These are phyloP conservation scores for Haliclystus octoradiatus DNA, from an alignment of 30 jellyfish, hydroid and myxozoan genomes.

Conservation along the genomic window DNA sequence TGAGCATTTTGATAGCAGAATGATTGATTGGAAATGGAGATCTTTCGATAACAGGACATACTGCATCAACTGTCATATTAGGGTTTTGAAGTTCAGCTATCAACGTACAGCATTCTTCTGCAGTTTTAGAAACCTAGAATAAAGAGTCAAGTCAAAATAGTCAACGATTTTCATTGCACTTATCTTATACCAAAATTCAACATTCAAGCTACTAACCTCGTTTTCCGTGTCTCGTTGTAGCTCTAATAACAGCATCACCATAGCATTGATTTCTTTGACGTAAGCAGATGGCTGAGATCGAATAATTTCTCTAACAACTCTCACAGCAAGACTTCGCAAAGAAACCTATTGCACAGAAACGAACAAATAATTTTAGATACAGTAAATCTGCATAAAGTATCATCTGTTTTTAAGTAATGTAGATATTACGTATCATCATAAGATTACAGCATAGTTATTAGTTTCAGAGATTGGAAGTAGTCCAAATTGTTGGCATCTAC, in stretches of 20 bases:
- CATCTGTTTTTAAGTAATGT: too few relatives aligned
- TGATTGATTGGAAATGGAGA: conserved; percentile 55
- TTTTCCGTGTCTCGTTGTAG: conserved; percentile 62
- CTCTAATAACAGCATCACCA: conserved; percentile 40
- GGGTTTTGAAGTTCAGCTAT: conserved; percentile 43
- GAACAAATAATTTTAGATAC: too few relatives aligned
- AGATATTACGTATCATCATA: too few relatives aligned
- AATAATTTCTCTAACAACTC: conserved; percentile 72
- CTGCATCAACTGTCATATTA: conserved; percentile 15
- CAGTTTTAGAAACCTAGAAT: conserved; percentile 77
- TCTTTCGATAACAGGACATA: conserved; percentile 58
- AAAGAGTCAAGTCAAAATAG: too few relatives aligned
- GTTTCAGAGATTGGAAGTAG: too few relatives aligned
- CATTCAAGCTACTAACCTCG: conserved; percentile 78
- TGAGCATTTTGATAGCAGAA: conserved; percentile 85
- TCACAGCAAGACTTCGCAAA: conserved; percentile 78
- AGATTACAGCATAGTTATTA: too few relatives aligned
- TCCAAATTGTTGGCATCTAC: too few relatives aligned
- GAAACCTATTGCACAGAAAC: conserved; percentile 52
- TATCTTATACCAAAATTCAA: too few relatives aligned
- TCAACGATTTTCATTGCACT: too few relatives aligned
- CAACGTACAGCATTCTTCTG: conserved; percentile 82
- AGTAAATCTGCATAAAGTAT: too few relatives aligned
- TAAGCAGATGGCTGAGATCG: conserved; percentile 61
- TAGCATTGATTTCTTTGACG: conserved; percentile 40